Conservation (phyloP, 2,888 invertebrate genomes). For the Zelleria hepariella region DNA sequence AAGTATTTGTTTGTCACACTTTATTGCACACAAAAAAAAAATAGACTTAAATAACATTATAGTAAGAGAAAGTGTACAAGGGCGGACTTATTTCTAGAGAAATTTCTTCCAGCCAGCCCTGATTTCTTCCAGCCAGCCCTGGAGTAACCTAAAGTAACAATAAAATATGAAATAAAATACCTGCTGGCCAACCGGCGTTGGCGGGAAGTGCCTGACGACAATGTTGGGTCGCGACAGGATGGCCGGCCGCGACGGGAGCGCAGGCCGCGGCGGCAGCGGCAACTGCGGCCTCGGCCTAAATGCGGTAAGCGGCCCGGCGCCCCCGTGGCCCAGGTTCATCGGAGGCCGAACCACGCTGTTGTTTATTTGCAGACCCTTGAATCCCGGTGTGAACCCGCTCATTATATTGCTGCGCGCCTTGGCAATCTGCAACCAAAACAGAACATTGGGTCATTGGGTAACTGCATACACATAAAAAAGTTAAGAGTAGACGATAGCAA, state of each 20-base stretch:
- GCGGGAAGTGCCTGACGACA: neutral
- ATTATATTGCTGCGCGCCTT: constrained; percentile 32
- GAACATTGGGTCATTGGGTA: neutral
- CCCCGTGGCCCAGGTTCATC: constrained; percentile 51
- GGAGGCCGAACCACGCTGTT: constrained; percentile 30
- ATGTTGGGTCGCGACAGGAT: neutral
- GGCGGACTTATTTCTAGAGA: too few relatives aligned
- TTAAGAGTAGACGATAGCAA: too few relatives aligned
- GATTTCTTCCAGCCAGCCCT: too few relatives aligned
- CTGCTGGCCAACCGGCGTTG: neutral
- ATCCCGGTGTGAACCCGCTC: constrained; percentile 14
- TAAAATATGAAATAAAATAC: too few relatives aligned
- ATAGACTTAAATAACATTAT: too few relatives aligned
- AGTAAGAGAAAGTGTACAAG: too few relatives aligned
- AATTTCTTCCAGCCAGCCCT: too few relatives aligned
- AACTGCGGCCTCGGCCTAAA: constrained; percentile 78
- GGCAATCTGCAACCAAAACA: neutral
- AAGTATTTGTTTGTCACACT: too few relatives aligned
- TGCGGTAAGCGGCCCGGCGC: constrained; percentile 83
- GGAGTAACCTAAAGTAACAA: too few relatives aligned
- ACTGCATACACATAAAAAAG: too few relatives aligned
- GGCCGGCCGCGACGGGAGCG: neutral
- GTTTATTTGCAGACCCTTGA: constrained; percentile 21
- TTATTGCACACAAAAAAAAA: too few relatives aligned
- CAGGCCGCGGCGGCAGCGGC: neutral